Evolutionary conservation across 2,888 invertebrate genomes (phyloP).

Genomic region (Drosophila acutilabella): DNA sequence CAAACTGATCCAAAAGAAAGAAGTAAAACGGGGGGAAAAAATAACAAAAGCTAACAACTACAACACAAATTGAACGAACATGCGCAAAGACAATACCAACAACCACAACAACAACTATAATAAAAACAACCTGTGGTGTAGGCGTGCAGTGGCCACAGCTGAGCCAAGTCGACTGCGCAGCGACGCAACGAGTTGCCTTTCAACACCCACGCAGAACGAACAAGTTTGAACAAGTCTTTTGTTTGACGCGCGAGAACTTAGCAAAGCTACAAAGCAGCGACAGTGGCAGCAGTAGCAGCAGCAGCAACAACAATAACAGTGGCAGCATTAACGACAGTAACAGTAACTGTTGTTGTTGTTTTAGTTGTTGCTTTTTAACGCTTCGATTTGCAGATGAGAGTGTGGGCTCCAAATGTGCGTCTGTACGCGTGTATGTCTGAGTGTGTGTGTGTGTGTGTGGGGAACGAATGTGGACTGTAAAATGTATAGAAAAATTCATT

Average conservation of each 20-base stretch:
- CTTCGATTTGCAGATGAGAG: slow-evolving; percentile 55
- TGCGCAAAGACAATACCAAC: slow-evolving; percentile 45
- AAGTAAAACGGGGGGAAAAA: slow-evolving; percentile 9
- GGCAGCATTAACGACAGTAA: slow-evolving; percentile 17
- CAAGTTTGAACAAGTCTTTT: slow-evolving; percentile 81
- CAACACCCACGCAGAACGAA: slow-evolving; percentile 70
- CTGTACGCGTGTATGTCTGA: neutral
- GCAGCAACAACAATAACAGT: slow-evolving; percentile 29
- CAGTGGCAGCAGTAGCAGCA: slow-evolving; percentile 15
- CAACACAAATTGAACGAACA: slow-evolving; percentile 54
- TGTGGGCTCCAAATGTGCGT: slow-evolving; percentile 42
- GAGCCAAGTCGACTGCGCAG: slow-evolving; percentile 1
- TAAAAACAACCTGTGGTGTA: slow-evolving; percentile 42
- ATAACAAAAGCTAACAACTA: slow-evolving; percentile 36
- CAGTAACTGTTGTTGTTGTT: slow-evolving; percentile 22
- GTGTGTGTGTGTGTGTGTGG: slow-evolving; percentile 26
- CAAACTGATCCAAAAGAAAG: slow-evolving; percentile 14
- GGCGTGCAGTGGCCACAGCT: slow-evolving; percentile 56
- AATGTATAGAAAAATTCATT: slow-evolving; percentile 62
- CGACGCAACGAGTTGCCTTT: slow-evolving; percentile 69
- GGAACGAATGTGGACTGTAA: slow-evolving; percentile 10
- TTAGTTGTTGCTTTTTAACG: slow-evolving; percentile 53
- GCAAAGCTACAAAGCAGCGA: slow-evolving; percentile 13
- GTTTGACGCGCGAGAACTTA: slow-evolving; percentile 67
- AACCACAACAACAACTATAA: slow-evolving; percentile 28